phyloP scores from a whole-genome alignment of 2,888 invertebrate species.

The Spialia ferax region DNA sequence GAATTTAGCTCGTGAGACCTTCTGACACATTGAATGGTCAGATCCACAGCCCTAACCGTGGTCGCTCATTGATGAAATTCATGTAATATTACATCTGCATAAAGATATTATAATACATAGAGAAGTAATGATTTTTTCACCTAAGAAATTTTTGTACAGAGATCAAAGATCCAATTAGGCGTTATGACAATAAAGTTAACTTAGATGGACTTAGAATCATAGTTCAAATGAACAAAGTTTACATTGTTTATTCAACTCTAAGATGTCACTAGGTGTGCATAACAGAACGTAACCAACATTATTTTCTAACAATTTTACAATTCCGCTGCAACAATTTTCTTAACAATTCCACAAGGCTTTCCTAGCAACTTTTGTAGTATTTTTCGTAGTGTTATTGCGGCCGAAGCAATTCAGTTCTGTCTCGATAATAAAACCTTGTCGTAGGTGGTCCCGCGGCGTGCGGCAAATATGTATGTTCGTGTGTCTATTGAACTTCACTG shows the following conservation, averaged over 20 bases:
- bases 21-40: no score
- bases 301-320: background rate
- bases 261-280: background rate
- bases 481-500: constrained; percentile 74
- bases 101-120: no score
- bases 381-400: constrained; percentile 57
- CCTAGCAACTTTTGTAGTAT: constrained; percentile 48
- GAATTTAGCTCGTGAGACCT: no score
- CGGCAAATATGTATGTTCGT: constrained; percentile 69
- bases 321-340: constrained; percentile 9
- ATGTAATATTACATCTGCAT: no score
- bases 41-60: no score
- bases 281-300: background rate
- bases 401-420: constrained; percentile 56
- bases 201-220: no score
- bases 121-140: no score
- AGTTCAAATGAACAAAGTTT: no score
- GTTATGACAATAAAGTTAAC: no score
- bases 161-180: no score
- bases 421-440: constrained; percentile 67
- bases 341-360: constrained; percentile 1
- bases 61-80: no score
- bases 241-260: background rate
- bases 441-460: constrained; percentile 74
- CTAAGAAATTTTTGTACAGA: no score